Base-by-base conservation (phyloP, 2,113 vertebrate species). In the Otolemur garnettii region DNA sequence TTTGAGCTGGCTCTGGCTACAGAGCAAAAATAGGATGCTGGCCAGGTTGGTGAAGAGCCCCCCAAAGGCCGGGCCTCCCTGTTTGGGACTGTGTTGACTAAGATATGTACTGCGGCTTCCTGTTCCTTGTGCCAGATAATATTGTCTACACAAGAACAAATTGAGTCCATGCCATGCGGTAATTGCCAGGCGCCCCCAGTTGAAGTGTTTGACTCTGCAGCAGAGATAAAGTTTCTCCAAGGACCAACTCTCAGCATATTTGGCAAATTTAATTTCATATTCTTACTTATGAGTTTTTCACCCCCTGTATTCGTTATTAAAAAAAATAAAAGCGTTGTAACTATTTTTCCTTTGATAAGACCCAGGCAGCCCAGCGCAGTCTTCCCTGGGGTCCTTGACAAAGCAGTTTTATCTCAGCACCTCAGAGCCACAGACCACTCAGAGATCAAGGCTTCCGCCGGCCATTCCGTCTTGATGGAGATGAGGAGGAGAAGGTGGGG, bases 181-280 rank as follows among this genome's bases (percentile, higher is more conserved):
- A 96, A 98, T 95, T 98, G 97, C 96, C 87, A 95, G 86, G 96
- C 45, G 22, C 94, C 95, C 79, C 97, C 92, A 72, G 74, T 81
- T 97, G 94, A 95, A 90, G 84, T 96, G 94, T 97, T 98, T 97
- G 95, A 98, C 94, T 98, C 97, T 90, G 96, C 96, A 96, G 81
- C 82, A 75, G 82, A 98, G 97, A 97, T 97, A 97, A 97, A 82
- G 71, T 96, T 98, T 97, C 98, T 98, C 96, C 74, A 94, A 97
- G 97, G 98, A 98, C 95, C 96, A 87, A n/a, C 75, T 87, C 89
- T 98, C 96, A 98, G 96, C 91, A 91, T 87, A 98, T 98, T 98
- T 96, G 94, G 96, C 62, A 94, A 96, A 97, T 97, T 98, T 98
- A 98, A 98, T 98, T 98, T 98, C 80, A 74, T 38, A 91, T 97